These are phyloP conservation scores for Drosophila auraria DNA, from an alignment of 1,140 invertebrate genomes.

Conservation along the genomic window DNA sequence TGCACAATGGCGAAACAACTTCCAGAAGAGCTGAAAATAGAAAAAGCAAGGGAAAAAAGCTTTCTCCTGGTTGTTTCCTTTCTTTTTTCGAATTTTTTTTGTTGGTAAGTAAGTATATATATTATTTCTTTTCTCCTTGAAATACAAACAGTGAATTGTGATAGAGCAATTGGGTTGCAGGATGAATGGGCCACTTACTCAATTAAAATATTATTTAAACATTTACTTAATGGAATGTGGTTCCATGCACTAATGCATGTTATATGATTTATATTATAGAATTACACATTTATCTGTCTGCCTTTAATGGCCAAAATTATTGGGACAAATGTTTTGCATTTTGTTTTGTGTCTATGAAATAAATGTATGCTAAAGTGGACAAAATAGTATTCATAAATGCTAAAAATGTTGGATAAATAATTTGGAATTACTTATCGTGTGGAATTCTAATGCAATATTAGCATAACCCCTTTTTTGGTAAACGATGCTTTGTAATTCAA, in stretches of 20 bases:
- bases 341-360: neutral
- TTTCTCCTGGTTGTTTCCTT: slow-evolving; percentile 25
- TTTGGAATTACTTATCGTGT: neutral
- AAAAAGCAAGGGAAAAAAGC: slow-evolving; percentile 8
- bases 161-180: slow-evolving; percentile 1
- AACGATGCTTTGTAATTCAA: neutral
- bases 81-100: neutral
- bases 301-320: slow-evolving; percentile 6
- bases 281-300: neutral
- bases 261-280: slow-evolving; percentile 10
- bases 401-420: neutral
- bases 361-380: neutral
- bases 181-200: neutral
- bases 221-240: neutral
- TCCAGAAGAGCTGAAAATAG: slow-evolving; percentile 10
- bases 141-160: slow-evolving; percentile 14
- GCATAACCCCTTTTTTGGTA: no score
- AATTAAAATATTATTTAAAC: slow-evolving; percentile 1
- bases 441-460: neutral
- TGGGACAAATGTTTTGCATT: slow-evolving; percentile 3
- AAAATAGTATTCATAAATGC: neutral
- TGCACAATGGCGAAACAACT: slow-evolving; percentile 45
- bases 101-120: neutral
- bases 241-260: neutral
- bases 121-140: neutral